These are phyloP conservation scores for Hiodon tergisus DNA, from an alignment of 2,113 vertebrate genomes.

Conservation along the genomic window DNA sequence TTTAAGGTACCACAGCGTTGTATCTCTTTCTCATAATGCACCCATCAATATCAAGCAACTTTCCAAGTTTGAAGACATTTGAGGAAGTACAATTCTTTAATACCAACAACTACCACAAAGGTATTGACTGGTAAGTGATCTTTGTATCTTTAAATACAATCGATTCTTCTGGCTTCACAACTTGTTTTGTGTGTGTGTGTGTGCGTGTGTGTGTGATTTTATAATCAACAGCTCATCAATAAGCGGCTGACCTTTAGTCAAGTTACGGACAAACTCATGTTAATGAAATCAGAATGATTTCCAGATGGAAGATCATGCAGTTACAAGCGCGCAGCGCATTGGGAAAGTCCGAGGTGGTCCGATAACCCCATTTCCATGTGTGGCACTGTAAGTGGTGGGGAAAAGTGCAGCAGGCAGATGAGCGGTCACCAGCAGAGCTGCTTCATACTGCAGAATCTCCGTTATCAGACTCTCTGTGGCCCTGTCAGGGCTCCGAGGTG, in stretches of 20 bases:
- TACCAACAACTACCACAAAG: constrained; percentile 99
- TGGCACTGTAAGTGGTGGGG: constrained; percentile 1
- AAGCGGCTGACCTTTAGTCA: neutral
- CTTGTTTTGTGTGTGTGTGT: neutral
- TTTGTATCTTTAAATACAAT: neutral
- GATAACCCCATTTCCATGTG: no score
- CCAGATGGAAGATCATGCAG: neutral
- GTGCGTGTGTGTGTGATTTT: neutral
- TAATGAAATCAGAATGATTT: neutral
- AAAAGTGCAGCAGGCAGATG: neutral
- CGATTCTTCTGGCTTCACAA: neutral
- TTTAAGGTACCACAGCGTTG: constrained; percentile 92
- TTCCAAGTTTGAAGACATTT: constrained; percentile 92
- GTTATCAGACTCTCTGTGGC: neutral
- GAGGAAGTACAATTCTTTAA: constrained; percentile 99
- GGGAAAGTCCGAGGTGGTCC: no score
- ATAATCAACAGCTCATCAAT: neutral
- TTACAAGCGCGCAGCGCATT: no score
- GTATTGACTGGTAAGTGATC: constrained; percentile 90
- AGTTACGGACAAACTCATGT: neutral
- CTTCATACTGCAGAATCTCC: neutral
- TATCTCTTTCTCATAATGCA: constrained; percentile 98
- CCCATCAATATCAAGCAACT: constrained; percentile 96
- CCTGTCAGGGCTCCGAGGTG: neutral
- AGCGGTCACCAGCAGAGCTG: neutral